Evolutionary conservation across 2,797 vertebrate species (phyloP).

Genomic region (Manis crassicaudata): DNA sequence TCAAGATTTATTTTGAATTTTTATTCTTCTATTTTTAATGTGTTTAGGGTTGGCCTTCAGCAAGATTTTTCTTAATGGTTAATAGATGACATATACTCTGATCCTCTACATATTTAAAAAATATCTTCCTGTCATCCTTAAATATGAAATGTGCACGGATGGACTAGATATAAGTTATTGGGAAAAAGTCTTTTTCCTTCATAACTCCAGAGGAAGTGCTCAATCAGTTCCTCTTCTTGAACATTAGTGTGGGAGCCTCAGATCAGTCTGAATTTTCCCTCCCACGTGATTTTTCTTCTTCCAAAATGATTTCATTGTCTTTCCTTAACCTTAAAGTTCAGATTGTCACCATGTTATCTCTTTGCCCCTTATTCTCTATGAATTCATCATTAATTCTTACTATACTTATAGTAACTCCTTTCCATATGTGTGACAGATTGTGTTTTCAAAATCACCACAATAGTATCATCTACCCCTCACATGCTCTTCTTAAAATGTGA

Average conservation of each 20-base stretch:
- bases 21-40: slow-evolving; percentile 27
- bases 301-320: background rate
- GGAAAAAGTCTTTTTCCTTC: background rate
- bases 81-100: background rate
- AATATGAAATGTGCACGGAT: background rate
- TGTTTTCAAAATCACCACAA: background rate
- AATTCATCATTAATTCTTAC: background rate
- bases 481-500: background rate
- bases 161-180: background rate
- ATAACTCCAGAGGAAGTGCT: background rate
- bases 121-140: background rate
- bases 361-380: background rate
- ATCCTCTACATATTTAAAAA: background rate
- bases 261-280: background rate
- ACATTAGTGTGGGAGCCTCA: background rate
- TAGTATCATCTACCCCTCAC: background rate
- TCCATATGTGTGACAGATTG: background rate
- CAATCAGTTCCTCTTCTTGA: background rate
- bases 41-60: background rate
- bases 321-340: background rate
- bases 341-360: background rate
- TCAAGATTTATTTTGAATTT: slow-evolving; percentile 18
- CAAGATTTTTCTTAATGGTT: background rate
- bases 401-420: background rate
- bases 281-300: background rate